phyloP scores from a whole-genome alignment of 2,888 invertebrate genomes.

The Creontiades dilutus region DNA sequence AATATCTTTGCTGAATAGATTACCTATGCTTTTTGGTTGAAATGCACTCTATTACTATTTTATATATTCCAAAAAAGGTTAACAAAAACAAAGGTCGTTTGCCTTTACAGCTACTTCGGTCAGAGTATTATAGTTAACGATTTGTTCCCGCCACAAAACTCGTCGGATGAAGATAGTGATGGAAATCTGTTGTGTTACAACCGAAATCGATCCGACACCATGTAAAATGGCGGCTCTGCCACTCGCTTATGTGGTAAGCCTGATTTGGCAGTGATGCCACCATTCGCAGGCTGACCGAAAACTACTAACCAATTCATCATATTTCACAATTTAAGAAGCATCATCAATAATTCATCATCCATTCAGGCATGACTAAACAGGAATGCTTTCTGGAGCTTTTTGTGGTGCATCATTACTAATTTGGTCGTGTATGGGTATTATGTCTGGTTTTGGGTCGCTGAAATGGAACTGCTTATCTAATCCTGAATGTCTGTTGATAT shows the following conservation, averaged over 20 bases:
- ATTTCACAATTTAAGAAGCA: neutral
- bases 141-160: conserved; percentile 87
- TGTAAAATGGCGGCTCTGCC: conserved; percentile 48
- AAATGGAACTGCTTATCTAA: neutral
- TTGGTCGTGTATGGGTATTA: neutral
- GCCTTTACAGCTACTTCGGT: conserved; percentile 88
- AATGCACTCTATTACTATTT: neutral
- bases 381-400: conserved; percentile 16
- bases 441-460: neutral
- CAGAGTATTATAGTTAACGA: conserved; percentile 96
- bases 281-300: conserved; percentile 60
- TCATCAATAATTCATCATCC: neutral
- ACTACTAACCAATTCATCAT: conserved; percentile 24
- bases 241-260: conserved; percentile 61
- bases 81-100: conserved; percentile 31
- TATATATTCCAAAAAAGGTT: neutral
- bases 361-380: neutral
- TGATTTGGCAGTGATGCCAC: conserved; percentile 61
- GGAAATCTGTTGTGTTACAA: conserved; percentile 55
- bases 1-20: too few relatives aligned
- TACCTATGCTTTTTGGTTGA: too few relatives aligned
- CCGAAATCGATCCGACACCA: conserved; percentile 63
- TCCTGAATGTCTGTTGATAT: neutral
- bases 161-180: conserved; percentile 56
- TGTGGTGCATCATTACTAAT: neutral